Evolutionary conservation across 2,113 vertebrate genomes (phyloP), one percentile per base, ranked within the genome.

Genomic region (Calypte anna): DNA sequence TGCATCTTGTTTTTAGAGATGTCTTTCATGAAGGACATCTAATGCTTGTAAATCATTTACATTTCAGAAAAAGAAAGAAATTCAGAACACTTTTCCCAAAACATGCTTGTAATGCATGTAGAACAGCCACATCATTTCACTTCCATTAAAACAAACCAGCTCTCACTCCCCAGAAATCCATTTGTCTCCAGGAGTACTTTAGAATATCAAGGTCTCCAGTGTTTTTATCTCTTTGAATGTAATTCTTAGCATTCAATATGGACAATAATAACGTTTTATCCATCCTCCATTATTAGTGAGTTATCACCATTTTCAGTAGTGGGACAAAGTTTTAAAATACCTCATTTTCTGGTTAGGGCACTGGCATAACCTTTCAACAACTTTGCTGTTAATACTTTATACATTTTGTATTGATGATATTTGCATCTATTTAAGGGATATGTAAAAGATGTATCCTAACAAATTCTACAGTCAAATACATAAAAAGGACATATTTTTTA

Each of bases 61-160:
- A 90, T 90, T 67, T 79, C 82, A 84, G 63, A 85, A 85, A 81
- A 82, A 90, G 58, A 76, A 66, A 79, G 70, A 82, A 86, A 82
- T 73, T 94, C 64, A 92, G 91, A 94, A 61, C 11, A 58, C 3
- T 79, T 40, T 92, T 97, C 59, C n/a, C 23, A 62, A 63, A 90
- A 86, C 15, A 74, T 76, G 19, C 21, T 91, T 82, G 36, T 58
- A 92, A 88, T 61, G 17, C 17, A 67, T 27, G 38, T 48, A 73
- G 10, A 88, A 10, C 8, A 88, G 50, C 43, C 46, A 86, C 4
- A 13, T 83, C 27, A 88, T 77, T 90, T 91, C 83, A 48, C 9
- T 89, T 88, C 69, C 24, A 27, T 62, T 63, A 51, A 84, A 96
- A 77, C 21, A 93, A 95, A 76, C 9, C 10, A 63, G 27, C 10